Percentiles rank a stretch among this genome's conserved stretches.
Conservation (phyloP, 2,797 vertebrate species). For the Aphelocoma californica region DNA sequence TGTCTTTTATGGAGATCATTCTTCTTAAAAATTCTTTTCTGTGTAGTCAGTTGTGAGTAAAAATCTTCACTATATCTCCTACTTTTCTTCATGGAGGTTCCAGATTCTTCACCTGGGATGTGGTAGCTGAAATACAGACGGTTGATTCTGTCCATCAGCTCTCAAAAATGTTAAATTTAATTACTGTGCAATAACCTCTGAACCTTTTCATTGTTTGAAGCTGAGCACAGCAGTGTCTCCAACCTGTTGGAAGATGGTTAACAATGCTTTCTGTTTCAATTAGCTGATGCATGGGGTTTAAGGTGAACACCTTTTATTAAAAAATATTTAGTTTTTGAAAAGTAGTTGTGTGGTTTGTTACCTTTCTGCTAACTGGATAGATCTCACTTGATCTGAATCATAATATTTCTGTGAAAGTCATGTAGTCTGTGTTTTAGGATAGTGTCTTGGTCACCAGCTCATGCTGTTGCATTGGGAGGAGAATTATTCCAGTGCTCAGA, state of each 20-base stretch:
- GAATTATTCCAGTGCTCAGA: neutral
- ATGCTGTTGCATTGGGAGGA: neutral
- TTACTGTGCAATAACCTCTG: neutral
- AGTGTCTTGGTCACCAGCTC: neutral
- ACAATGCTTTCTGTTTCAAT: neutral
- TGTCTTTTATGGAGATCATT: neutral
- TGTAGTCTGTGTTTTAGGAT: neutral
- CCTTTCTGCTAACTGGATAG: neutral
- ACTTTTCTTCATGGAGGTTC: neutral
- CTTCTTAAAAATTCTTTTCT: neutral
- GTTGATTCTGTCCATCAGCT: neutral
- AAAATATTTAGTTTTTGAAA: neutral
- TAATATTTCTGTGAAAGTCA: neutral
- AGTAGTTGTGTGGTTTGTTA: neutral
- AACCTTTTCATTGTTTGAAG: neutral
- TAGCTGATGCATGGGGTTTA: neutral
- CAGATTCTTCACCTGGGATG: neutral
- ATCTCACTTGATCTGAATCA: neutral
- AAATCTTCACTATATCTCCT: neutral
- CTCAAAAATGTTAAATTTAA: neutral
- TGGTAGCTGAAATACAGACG: neutral
- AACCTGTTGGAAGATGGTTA: neutral
- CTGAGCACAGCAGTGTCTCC: neutral
- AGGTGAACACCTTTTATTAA: neutral
- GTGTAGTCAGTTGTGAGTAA: neutral